A percentile compares a stretch with the other conserved stretches of the same genome.
These are phyloP conservation scores for Ctenosaura bakeri DNA, from an alignment of 2,797 vertebrate species.

Conservation along the genomic window DNA sequence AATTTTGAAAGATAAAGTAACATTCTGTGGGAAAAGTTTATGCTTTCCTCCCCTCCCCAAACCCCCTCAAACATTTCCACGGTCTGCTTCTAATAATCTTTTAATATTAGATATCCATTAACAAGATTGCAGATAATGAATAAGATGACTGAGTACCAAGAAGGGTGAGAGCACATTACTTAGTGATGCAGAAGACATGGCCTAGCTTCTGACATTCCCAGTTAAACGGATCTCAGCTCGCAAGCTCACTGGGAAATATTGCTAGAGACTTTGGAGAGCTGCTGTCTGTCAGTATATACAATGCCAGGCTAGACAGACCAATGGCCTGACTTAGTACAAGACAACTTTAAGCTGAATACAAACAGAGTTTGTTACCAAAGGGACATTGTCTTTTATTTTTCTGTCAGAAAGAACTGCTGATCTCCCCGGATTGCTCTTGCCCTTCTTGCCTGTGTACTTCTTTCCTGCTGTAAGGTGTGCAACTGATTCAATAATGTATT, in stretches of 20 bases:
- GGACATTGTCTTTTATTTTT: background rate
- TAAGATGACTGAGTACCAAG: background rate
- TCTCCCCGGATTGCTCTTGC: no score
- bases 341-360: no score
- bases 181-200: background rate
- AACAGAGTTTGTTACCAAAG: background rate
- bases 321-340: background rate
- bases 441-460: background rate
- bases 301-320: background rate
- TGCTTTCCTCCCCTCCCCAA: background rate
- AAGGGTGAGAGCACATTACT: background rate
- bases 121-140: background rate
- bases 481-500: background rate
- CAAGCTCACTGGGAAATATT: background rate
- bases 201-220: background rate
- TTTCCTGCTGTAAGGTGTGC: background rate
- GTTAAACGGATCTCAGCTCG: background rate
- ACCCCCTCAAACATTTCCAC: background rate
- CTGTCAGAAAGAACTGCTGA: background rate
- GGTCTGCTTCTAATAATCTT: slow-evolving; percentile 3
- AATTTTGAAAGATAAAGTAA: slow-evolving; percentile 16
- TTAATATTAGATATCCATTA: background rate
- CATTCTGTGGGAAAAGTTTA: background rate
- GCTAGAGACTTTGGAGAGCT: background rate
- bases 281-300: background rate